phyloP scores from a whole-genome alignment of 2,113 vertebrate genomes.

The Origma solitaria region DNA sequence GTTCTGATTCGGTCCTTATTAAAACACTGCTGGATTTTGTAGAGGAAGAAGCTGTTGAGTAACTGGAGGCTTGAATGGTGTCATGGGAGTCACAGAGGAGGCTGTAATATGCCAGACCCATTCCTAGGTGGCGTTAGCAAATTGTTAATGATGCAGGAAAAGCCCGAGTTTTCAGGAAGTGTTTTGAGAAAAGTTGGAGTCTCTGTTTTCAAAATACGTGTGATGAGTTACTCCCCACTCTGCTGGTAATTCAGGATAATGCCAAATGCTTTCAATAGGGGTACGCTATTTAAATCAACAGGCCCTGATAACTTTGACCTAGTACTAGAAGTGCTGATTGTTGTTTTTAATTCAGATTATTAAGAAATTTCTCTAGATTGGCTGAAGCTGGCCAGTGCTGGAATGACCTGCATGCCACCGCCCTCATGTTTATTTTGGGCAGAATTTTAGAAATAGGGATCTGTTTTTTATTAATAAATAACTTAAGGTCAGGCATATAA shows the following conservation, averaged over 20 bases:
- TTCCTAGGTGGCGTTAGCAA: constrained; percentile 39
- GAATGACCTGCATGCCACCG: background rate
- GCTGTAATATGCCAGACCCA: background rate
- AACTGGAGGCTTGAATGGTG: rapidly evolving
- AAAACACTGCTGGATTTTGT: background rate
- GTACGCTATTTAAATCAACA: background rate
- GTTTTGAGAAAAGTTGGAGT: background rate
- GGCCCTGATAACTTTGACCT: background rate
- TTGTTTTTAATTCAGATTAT: background rate
- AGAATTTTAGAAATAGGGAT: background rate
- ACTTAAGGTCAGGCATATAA: background rate
- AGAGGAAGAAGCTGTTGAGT: background rate
- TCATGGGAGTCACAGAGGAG: background rate
- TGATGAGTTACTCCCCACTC: background rate
- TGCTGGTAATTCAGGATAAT: background rate
- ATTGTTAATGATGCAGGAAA: background rate
- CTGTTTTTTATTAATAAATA: background rate
- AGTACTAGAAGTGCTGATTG: background rate
- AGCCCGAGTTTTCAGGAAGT: background rate
- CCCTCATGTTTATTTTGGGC: background rate
- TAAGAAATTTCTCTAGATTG: background rate
- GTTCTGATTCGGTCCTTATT: background rate
- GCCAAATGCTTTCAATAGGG: background rate
- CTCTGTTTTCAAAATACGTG: background rate
- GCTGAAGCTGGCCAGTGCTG: background rate